These are phyloP conservation scores for Ormyrus rosae DNA, from an alignment of 2,888 invertebrate species.

Conservation along the genomic window DNA sequence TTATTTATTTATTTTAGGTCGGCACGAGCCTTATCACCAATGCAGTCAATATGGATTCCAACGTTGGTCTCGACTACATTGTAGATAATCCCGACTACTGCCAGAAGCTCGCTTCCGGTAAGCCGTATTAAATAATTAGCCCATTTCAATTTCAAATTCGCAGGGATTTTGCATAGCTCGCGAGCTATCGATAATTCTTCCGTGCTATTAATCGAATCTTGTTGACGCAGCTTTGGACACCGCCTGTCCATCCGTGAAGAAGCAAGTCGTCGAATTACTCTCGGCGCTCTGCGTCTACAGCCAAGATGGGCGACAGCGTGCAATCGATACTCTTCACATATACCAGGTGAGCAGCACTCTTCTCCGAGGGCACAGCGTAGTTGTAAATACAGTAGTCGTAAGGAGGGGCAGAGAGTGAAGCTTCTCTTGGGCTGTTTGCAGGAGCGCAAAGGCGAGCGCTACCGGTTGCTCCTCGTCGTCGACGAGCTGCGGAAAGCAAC, in stretches of 20 bases:
- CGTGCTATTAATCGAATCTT: neutral
- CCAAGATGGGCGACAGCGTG: slow-evolving; percentile 90
- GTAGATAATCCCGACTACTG: slow-evolving; percentile 96
- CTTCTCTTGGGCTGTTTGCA: slow-evolving; percentile 71
- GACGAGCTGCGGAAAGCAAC: slow-evolving; percentile 90
- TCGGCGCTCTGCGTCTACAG: slow-evolving; percentile 97
- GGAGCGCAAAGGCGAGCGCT: slow-evolving; percentile 91
- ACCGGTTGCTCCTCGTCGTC: slow-evolving; percentile 92
- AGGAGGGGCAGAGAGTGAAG: neutral
- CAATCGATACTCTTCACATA: slow-evolving; percentile 92
- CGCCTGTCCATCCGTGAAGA: slow-evolving; percentile 92
- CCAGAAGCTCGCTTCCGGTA: slow-evolving; percentile 90
- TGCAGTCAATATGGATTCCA: slow-evolving; percentile 86
- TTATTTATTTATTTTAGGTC: slow-evolving; percentile 42
- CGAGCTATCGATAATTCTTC: too few species aligned
- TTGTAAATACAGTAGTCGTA: too few species aligned
- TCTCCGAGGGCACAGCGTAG: neutral
- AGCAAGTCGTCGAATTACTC: slow-evolving; percentile 96
- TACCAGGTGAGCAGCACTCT: slow-evolving; percentile 84
- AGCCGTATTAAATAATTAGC: slow-evolving; percentile 57
- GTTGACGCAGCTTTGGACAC: slow-evolving; percentile 89
- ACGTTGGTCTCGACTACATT: slow-evolving; percentile 95
- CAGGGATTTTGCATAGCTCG: too few species aligned
- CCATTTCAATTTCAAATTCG: too few species aligned
- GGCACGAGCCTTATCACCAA: slow-evolving; percentile 61